phyloP scores from a whole-genome alignment of 2,113 vertebrate genomes.

The Antigone vipio region DNA sequence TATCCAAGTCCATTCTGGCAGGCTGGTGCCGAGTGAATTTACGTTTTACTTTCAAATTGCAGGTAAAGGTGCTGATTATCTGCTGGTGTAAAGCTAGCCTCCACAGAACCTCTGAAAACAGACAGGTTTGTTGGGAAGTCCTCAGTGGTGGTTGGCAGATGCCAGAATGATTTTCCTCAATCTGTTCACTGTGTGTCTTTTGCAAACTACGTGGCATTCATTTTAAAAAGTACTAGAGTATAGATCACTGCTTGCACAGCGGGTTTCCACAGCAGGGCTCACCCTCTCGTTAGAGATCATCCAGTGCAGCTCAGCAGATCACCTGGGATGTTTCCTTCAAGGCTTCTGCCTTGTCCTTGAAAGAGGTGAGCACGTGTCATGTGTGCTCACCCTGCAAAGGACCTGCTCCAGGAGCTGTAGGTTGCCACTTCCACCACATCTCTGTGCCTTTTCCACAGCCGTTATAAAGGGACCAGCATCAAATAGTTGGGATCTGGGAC shows the following conservation, averaged over 20 bases:
- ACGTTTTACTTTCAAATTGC: background rate
- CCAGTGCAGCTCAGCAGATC: background rate
- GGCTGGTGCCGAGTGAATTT: background rate
- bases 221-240: background rate
- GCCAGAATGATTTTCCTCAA: background rate
- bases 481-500: background rate
- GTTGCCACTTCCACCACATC: background rate
- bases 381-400: background rate
- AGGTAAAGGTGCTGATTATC: background rate
- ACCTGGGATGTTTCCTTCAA: background rate
- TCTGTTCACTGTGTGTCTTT: background rate
- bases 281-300: background rate
- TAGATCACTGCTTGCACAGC: background rate
- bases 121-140: background rate
- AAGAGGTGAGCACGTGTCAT: fast-evolving
- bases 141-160: background rate
- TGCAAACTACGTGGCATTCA: background rate
- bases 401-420: background rate
- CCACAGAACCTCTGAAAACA: background rate
- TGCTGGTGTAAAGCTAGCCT: background rate
- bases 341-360: background rate
- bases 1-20: background rate
- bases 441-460: background rate
- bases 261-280: background rate
- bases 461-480: fast-evolving